Conservation (phyloP, 2,888 invertebrate species). For the Mystacides longicornis region DNA sequence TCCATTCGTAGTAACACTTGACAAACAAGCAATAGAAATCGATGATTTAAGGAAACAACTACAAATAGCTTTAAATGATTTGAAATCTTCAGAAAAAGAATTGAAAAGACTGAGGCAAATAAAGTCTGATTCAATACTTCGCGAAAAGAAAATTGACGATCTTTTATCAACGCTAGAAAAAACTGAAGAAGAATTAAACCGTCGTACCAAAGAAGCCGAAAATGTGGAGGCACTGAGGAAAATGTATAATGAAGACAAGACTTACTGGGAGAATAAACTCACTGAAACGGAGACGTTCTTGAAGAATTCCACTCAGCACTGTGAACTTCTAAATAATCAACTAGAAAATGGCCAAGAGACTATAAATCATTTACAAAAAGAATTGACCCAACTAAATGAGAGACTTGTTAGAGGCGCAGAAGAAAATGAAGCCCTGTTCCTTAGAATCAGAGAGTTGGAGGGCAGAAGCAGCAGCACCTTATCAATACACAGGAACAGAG, state of each 20-base stretch:
- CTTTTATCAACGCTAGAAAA: slow-evolving; percentile 66
- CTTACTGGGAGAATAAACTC: slow-evolving; percentile 58
- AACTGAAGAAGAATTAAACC: slow-evolving; percentile 67
- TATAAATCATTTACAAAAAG: slow-evolving; percentile 59
- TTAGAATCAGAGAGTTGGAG: slow-evolving; percentile 66
- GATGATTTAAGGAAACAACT: slow-evolving; percentile 65
- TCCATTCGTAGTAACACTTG: slow-evolving; percentile 50
- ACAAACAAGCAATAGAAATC: slow-evolving; percentile 60
- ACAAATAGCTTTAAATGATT: slow-evolving; percentile 53
- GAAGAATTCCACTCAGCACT: slow-evolving; percentile 60
- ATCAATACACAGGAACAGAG: slow-evolving; percentile 50
- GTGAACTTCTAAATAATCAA: slow-evolving; percentile 57
- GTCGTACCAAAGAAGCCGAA: slow-evolving; percentile 64
- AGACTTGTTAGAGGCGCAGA: slow-evolving; percentile 61
- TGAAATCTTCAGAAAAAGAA: slow-evolving; percentile 63
- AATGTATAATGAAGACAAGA: slow-evolving; percentile 56
- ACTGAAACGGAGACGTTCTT: slow-evolving; percentile 61
- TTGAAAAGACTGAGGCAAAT: slow-evolving; percentile 62
- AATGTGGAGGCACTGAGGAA: slow-evolving; percentile 54
- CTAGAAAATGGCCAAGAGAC: slow-evolving; percentile 57
- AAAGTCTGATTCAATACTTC: slow-evolving; percentile 60
- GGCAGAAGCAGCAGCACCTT: slow-evolving; percentile 44
- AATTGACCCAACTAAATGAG: slow-evolving; percentile 60
- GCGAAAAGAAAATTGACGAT: slow-evolving; percentile 72
- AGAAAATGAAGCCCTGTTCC: slow-evolving; percentile 69